phyloP scores from a whole-genome alignment of 2,888 invertebrate species.

The Tetragnatha montana region DNA sequence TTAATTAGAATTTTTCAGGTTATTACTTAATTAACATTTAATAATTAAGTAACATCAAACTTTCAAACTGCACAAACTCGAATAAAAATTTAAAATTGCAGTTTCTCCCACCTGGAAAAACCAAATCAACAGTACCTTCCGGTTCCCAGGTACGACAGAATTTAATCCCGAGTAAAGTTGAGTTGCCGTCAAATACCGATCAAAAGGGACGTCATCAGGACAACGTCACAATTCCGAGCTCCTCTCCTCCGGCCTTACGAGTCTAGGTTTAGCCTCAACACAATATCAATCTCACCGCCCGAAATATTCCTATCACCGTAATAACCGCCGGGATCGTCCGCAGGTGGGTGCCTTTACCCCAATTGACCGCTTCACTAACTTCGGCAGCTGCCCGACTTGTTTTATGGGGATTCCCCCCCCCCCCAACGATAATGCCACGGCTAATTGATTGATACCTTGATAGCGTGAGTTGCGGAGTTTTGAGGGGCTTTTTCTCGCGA shows the following conservation, averaged over 20 bases:
- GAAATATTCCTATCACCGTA: constrained; percentile 61
- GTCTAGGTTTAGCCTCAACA: too few species aligned
- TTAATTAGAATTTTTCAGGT: too few species aligned
- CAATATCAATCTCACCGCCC: constrained; percentile 66
- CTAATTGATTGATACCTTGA: constrained; percentile 12
- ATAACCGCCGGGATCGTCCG: constrained; percentile 49
- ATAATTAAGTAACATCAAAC: too few species aligned
- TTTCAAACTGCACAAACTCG: too few species aligned
- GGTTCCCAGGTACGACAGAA: too few species aligned
- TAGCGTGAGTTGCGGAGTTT: neutral
- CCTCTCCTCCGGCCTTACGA: too few species aligned
- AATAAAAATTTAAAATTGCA: too few species aligned
- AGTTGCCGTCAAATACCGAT: constrained; percentile 34
- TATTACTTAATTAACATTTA: too few species aligned
- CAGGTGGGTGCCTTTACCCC: constrained; percentile 37
- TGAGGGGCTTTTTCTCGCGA: neutral
- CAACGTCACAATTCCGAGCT: neutral
- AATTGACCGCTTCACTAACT: constrained; percentile 60
- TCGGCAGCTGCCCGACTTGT: constrained; percentile 39
- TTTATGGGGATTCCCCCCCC: constrained; percentile 3
- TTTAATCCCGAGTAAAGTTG: neutral
- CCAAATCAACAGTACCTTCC: too few species aligned
- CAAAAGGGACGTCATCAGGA: constrained; percentile 44
- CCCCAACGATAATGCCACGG: neutral
- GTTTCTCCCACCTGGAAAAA: too few species aligned